Percentiles rank a stretch among this genome's conserved stretches.
Conservation (phyloP, 2,113 vertebrate species). For the Psephotus haematonotus region DNA sequence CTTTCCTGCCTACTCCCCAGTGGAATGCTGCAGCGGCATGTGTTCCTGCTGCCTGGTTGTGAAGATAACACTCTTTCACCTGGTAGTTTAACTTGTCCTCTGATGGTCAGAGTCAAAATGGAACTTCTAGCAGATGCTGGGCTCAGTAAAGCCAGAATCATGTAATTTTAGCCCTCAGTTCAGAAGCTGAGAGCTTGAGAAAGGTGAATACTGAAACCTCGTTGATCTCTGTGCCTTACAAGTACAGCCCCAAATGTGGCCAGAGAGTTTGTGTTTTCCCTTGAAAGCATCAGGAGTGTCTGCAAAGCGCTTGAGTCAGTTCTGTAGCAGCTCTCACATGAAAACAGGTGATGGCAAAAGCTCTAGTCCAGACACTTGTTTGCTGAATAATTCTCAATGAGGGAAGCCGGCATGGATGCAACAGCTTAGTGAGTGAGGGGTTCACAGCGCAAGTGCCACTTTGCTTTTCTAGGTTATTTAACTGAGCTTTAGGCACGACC, state of each 20-base stretch:
- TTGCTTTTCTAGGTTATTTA: background rate
- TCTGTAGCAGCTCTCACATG: background rate
- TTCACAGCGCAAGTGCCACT: background rate
- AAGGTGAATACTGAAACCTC: background rate
- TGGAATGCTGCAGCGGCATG: background rate
- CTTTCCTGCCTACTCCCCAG: background rate
- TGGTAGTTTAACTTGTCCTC: background rate
- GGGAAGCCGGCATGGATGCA: background rate
- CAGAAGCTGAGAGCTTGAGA: background rate
- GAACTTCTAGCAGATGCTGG: background rate
- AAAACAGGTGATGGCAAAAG: background rate
- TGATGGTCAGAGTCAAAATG: background rate
- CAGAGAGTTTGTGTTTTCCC: background rate
- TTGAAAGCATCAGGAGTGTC: background rate
- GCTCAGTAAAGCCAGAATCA: background rate
- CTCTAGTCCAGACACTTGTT: background rate
- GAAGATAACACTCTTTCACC: background rate
- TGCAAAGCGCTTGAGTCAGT: background rate
- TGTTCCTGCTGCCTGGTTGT: background rate
- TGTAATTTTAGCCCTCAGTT: background rate
- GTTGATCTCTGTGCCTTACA: background rate
- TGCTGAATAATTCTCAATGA: background rate
- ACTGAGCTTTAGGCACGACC: background rate
- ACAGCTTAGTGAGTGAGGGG: background rate
- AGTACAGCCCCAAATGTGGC: background rate